Conservation (phyloP, 2,888 invertebrate genomes). For the Eristalinus sepulchralis region DNA sequence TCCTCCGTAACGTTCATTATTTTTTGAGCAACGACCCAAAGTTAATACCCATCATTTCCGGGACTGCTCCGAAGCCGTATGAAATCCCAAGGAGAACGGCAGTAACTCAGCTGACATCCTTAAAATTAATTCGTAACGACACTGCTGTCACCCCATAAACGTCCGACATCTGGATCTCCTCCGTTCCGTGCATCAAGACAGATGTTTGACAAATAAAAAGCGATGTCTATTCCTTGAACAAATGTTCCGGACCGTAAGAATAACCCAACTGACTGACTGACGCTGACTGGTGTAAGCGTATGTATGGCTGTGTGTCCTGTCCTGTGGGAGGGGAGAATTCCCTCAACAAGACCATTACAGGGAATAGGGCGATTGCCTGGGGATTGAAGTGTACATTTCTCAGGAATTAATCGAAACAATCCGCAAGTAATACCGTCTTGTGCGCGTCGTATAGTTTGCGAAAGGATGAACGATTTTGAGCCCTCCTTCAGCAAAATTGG, state of each 20-base stretch:
- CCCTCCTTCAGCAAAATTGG: not conserved
- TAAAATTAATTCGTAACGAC: slow-evolving; percentile 34
- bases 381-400: not conserved
- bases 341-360: not conserved
- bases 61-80: not conserved
- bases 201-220: not conserved
- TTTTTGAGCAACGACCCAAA: not conserved
- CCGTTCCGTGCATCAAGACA: not conserved
- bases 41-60: not conserved
- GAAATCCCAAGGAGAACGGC: not conserved
- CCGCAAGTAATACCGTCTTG: not conserved
- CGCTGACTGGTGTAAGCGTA: not conserved
- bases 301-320: not conserved
- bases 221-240: not conserved
- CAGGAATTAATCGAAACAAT: not conserved
- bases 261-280: no score
- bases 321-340: not conserved
- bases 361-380: not conserved
- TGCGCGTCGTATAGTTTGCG: not conserved
- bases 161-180: not conserved
- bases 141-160: slow-evolving; percentile 8
- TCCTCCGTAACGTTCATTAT: not conserved
- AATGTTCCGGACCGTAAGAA: not conserved
- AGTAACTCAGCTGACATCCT: slow-evolving; percentile 10
- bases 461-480: not conserved